Percentiles rank a stretch among this genome's conserved stretches.
phyloP scores from a whole-genome alignment of 2,888 invertebrate species.

The Drosophila austrosaltans region DNA sequence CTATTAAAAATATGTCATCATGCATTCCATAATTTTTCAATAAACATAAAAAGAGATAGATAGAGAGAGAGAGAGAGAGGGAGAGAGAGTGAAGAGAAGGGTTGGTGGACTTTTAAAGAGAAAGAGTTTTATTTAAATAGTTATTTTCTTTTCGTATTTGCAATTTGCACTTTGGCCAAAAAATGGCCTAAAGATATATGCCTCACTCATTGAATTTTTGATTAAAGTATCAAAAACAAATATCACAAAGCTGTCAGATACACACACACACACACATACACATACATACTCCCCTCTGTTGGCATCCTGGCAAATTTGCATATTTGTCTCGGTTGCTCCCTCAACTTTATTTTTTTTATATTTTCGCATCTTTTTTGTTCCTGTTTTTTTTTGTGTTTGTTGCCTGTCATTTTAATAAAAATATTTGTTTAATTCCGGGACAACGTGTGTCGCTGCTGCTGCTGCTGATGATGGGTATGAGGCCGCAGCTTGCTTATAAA shows the following conservation, averaged over 20 bases:
- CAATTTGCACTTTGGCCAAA: conserved; percentile 45
- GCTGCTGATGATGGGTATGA: conserved; percentile 4
- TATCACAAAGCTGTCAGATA: conserved; percentile 37
- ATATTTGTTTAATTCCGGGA: conserved; percentile 54
- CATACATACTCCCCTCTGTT: conserved; percentile 5
- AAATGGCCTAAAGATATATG: conserved; percentile 31
- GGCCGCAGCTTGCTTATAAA: conserved; percentile 48
- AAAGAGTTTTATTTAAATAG: not conserved
- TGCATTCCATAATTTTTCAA: conserved; percentile 48
- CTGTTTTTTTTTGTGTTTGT: conserved; percentile 1
- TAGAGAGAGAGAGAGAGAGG: conserved; percentile 7
- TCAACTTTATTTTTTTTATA: conserved; percentile 6
- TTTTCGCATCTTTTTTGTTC: conserved; percentile 8
- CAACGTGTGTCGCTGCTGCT: conserved; percentile 22
- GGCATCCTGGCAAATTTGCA: conserved; percentile 44
- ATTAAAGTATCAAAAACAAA: conserved; percentile 55
- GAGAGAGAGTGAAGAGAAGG: not conserved
- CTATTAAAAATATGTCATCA: conserved; percentile 54
- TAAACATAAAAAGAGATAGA: conserved; percentile 31
- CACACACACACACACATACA: conserved; percentile 12
- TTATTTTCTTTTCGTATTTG: conserved; percentile 30
- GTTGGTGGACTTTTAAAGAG: not conserved
- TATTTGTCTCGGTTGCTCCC: conserved; percentile 51
- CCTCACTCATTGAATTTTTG: conserved; percentile 40
- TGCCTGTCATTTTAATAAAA: conserved; percentile 55